Conservation (phyloP, 2,113 vertebrate species). For the Narcine bancroftii region DNA sequence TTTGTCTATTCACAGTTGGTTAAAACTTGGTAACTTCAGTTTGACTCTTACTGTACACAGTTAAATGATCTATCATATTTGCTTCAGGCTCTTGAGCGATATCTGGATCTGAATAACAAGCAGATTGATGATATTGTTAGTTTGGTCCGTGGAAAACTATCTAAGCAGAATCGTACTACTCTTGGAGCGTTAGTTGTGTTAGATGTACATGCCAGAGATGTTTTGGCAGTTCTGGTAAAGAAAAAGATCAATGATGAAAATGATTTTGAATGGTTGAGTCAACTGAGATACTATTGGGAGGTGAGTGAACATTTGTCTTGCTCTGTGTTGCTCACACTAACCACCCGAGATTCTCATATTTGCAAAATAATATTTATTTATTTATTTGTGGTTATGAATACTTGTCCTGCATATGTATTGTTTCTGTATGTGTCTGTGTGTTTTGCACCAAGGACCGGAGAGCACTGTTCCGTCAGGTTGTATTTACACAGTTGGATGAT, state of each 20-base stretch:
- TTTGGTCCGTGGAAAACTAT: slow-evolving; percentile 72
- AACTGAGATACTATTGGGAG: slow-evolving; percentile 81
- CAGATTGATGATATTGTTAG: slow-evolving; percentile 79
- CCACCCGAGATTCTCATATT: too few relatives aligned
- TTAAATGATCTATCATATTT: background rate
- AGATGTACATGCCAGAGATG: slow-evolving; percentile 76
- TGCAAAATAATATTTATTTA: too few relatives aligned
- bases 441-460: too few relatives aligned
- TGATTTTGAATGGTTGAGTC: slow-evolving; percentile 84
- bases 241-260: slow-evolving; percentile 69
- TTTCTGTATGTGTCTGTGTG: too few relatives aligned
- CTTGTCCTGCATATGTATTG: too few relatives aligned
- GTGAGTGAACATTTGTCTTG: slow-evolving; percentile 50
- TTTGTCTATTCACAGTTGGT: background rate
- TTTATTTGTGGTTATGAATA: too few relatives aligned
- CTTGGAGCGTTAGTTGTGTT: slow-evolving; percentile 75
- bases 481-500: too few relatives aligned
- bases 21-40: too few relatives aligned
- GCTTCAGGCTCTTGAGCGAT: slow-evolving; percentile 57
- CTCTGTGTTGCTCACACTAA: background rate
- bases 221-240: slow-evolving; percentile 63
- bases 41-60: background rate
- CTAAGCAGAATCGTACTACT: slow-evolving; percentile 76
- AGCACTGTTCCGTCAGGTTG: too few relatives aligned
- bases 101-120: slow-evolving; percentile 66